Base-by-base conservation (phyloP, 23 tunicate species). In the Styela plicata region DNA sequence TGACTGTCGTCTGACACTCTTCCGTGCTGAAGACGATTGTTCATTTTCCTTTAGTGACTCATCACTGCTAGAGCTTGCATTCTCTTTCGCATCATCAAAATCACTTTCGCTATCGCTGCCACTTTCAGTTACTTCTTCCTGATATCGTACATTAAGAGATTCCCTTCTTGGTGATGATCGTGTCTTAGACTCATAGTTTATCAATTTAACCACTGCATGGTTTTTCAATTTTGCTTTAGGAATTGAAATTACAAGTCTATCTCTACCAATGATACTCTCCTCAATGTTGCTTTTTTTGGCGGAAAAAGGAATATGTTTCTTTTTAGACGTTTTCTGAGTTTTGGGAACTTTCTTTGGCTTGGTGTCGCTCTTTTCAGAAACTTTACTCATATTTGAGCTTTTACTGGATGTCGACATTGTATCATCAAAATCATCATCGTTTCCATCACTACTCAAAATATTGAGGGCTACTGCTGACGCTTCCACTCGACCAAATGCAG, bases 401-500 rank as follows among this genome's bases (percentile, higher is more conserved):
- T 44, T 44, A 13, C 57, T 44, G 7, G 57, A 44, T 5, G 7
- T 44, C 13, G 57, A 44, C 57, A 44, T 44, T 7, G 57, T 44
- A 44, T 44, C 57, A 44, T 44, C 57, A 44, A 44, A 44, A 44
- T 44, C 57, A 44, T 44, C 57, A 44, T 44, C 7, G 57, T 44
- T 44, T 44, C 13, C 57, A 44, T 44, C 57, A 7, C 10, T 17
- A 66, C 30, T 27, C 7, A 66, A 66, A 66, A 66, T 25, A 25
- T 66, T 66, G 31, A 66, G 31, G 18, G 30, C 70, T 2, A 27
- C 35, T 69, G 52, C 69, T 79, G 84, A 74, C 70, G 80, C 88
- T 70, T 84, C 88, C 3, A 84, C 36, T 31, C 73, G 25, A 10
- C 94, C 77, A 63, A 89, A 21, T 3, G 81, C 57, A 2, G 94